Evolutionary conservation across 1,140 invertebrate genomes (phyloP).

Genomic region (Dysdera silvatica): DNA sequence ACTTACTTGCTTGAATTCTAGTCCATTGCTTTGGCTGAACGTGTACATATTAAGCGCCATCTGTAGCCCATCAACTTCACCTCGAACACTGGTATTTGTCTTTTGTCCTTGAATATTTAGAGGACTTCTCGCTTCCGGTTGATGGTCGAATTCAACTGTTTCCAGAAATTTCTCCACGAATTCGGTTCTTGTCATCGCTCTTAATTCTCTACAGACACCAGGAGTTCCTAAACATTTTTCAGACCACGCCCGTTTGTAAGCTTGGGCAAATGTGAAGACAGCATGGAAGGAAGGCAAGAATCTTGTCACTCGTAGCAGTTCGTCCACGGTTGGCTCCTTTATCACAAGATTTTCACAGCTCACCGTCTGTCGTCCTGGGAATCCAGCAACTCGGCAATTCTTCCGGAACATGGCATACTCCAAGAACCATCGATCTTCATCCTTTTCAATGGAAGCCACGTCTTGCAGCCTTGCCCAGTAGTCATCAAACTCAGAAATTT

Average conservation of each 20-base stretch:
- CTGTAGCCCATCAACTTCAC: constrained; percentile 25
- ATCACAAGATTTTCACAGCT: constrained; percentile 39
- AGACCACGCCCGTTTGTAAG: constrained; percentile 42
- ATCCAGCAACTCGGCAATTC: constrained; percentile 23
- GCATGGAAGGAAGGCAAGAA: constrained; percentile 45
- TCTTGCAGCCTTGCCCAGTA: constrained; percentile 19
- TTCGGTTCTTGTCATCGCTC: constrained; percentile 37
- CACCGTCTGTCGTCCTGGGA: constrained; percentile 32
- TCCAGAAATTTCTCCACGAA: constrained; percentile 42
- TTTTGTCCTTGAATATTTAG: constrained; percentile 21
- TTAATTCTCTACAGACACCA: constrained; percentile 40
- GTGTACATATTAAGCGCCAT: constrained; percentile 19
- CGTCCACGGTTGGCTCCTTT: constrained; percentile 35
- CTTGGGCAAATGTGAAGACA: constrained; percentile 43
- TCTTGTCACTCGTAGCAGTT: constrained; percentile 35
- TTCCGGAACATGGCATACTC: constrained; percentile 26
- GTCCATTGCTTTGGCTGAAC: neutral
- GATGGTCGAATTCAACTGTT: constrained; percentile 34
- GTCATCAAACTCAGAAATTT: constrained; percentile 19
- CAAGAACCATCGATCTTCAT: constrained; percentile 24
- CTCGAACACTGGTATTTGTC: constrained; percentile 4
- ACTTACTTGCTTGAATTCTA: constrained; percentile 24
- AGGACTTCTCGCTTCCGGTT: constrained; percentile 33
- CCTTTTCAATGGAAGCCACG: neutral
- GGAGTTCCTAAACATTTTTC: constrained; percentile 36